A percentile compares a stretch with the other conserved stretches of the same genome.
Evolutionary conservation across 2,888 invertebrate genomes (phyloP).

Genomic region (Rhamphomyia laevipes): DNA sequence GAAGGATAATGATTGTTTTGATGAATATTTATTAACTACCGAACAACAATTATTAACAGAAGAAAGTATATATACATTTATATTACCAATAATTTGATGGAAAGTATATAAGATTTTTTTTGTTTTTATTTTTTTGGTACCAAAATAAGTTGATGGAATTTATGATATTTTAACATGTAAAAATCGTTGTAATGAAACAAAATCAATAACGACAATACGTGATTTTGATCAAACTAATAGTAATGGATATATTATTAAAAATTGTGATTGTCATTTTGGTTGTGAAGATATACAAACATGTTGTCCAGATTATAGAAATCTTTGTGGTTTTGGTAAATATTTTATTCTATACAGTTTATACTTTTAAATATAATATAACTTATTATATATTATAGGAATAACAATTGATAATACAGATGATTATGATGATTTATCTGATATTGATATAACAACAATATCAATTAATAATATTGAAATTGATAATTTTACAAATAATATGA

Average conservation of each 20-base stretch:
- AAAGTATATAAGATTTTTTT: neutral
- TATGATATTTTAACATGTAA: constrained; percentile 41
- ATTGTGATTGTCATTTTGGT: constrained; percentile 47
- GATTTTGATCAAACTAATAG: neutral
- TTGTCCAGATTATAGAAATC: constrained; percentile 53
- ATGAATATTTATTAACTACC: constrained; percentile 8
- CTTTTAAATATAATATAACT: no score
- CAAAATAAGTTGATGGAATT: neutral
- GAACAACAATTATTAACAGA: neutral
- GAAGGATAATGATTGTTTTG: constrained; percentile 29
- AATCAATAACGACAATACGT: neutral
- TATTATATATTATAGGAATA: no score
- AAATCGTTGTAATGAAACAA: constrained; percentile 38
- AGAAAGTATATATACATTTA: neutral
- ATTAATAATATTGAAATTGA: no score
- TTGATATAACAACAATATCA: no score
- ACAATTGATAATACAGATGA: no score
- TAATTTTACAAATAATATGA: no score
- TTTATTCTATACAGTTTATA: no score
- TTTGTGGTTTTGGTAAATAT: constrained; percentile 38
- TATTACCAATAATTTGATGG: neutral
- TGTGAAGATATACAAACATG: constrained; percentile 47
- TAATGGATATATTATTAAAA: constrained; percentile 18
- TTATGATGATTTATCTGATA: no score
- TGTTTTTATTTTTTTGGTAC: neutral